These are phyloP conservation scores for Sminthurides aquaticus DNA, from an alignment of 2,888 invertebrate genomes.

Conservation along the genomic window DNA sequence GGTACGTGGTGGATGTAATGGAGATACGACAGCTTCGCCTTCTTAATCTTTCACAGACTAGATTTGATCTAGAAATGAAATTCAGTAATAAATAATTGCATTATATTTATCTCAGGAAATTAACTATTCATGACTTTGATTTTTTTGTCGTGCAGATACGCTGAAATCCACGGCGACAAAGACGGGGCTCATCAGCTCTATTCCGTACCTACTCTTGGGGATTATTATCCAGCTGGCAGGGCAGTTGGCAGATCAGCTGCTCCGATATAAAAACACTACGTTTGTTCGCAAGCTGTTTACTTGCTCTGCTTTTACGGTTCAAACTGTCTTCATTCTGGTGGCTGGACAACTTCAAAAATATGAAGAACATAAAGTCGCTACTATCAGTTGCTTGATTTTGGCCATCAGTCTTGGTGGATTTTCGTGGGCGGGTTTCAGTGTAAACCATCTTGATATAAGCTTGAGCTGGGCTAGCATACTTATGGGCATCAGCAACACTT, in stretches of 20 bases:
- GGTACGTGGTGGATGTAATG: slow-evolving; percentile 50
- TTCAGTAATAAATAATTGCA: no score
- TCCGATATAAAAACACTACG: slow-evolving; percentile 61
- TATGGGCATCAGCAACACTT: slow-evolving; percentile 85
- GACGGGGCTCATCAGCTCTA: slow-evolving; percentile 73
- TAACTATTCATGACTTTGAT: no score
- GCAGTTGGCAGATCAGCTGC: slow-evolving; percentile 70
- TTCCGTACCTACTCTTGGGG: slow-evolving; percentile 85
- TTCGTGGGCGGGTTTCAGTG: slow-evolving; percentile 76
- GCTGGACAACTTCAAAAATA: slow-evolving; percentile 15
- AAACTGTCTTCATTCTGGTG: slow-evolving; percentile 70
- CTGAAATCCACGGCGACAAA: slow-evolving; percentile 50
- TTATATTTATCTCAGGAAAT: no score
- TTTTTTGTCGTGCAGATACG: no score
- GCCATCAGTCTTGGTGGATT: slow-evolving; percentile 87
- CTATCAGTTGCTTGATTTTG: slow-evolving; percentile 73
- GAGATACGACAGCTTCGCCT: not conserved
- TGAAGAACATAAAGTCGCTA: slow-evolving; percentile 48
- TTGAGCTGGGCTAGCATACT: slow-evolving; percentile 84
- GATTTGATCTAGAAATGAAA: no score
- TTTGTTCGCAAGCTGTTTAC: slow-evolving; percentile 65
- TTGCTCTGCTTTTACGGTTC: slow-evolving; percentile 65
- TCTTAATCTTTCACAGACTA: no score
- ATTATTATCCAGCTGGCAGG: slow-evolving; percentile 71
- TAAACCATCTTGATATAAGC: slow-evolving; percentile 79